Base-by-base conservation (phyloP, 92 coral and sea anemone species). In the Nematostella vectensis region DNA sequence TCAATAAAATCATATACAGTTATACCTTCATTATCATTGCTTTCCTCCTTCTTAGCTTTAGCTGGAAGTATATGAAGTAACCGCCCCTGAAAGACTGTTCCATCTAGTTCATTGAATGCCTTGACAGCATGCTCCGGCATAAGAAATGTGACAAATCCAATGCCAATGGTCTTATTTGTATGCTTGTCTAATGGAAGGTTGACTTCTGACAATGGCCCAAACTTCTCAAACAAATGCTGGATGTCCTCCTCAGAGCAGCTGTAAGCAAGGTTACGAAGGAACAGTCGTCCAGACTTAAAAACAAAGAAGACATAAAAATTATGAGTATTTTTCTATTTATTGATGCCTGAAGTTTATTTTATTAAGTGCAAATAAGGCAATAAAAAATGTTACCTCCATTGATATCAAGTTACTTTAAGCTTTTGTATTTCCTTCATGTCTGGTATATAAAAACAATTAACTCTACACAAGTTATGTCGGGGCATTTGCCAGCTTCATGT, bases 71-170 rank as follows among this genome's bases (percentile, higher is more conserved):
- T 76, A 59, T 91, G 98, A 3, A 91, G 77, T 9, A 77, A 62
- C 44, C 98, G 29, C 20, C 98, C 98, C 54, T 91, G 98, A 55
- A 91, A 91, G 6, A 91, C 80, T 23, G 60, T 62, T 1, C 98
- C 98, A 67, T 91, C 98, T 29, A 85, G 81, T 27, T 85, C 88
- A 49, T 80, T 78, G 47, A 85, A 85, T 9, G 98, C 95, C 57
- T 91, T 79, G 11, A 91, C 98, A 2, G 98, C 98, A 63, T 91
- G 98, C 20, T 91, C 98, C 13, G 98, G 98, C 86, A 91, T 91
- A 47, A 91, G 68, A 44, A 81, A 86, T 19, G 95, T 91, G 17
- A 91, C 83, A 70, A 87, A 91, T 22, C 91, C 97, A 65, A 89
- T 81, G 29, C 97, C 95, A 25, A 75, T 89, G 23, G 95, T 67